Conservation (phyloP, 2,113 vertebrate genomes). For the Bettongia penicillata region DNA sequence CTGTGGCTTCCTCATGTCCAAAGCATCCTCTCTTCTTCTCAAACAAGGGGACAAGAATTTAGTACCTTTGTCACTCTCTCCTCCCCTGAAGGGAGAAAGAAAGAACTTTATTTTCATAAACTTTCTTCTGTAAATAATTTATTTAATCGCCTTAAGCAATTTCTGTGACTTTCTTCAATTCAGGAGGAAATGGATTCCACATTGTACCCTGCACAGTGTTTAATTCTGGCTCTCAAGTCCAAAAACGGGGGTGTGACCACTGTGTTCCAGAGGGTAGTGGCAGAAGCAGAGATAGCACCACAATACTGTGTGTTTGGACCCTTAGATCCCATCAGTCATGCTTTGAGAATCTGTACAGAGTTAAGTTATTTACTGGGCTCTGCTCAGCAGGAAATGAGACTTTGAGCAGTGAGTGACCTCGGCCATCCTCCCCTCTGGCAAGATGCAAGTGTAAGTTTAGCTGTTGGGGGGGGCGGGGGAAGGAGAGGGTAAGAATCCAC, state of each 20-base stretch:
- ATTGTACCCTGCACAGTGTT: neutral
- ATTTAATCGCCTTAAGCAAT: neutral
- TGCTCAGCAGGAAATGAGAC: slow-evolving; percentile 22
- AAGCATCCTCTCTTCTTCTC: neutral
- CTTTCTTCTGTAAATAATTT: neutral
- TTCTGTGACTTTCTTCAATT: neutral
- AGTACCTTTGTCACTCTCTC: neutral
- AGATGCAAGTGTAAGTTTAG: slow-evolving; percentile 46
- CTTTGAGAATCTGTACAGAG: slow-evolving; percentile 26
- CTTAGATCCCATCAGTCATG: neutral
- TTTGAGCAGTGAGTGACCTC: neutral
- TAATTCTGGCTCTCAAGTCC: neutral
- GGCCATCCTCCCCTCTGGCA: slow-evolving; percentile 8
- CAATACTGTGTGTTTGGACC: neutral
- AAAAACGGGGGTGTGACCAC: neutral
- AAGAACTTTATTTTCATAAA: neutral
- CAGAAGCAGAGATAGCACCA: neutral
- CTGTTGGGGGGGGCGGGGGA: neutral
- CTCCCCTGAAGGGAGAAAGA: neutral
- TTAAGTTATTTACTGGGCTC: slow-evolving; percentile 46
- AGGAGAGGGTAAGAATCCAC: slow-evolving; percentile 9
- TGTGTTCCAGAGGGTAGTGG: neutral
- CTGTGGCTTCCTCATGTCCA: neutral
- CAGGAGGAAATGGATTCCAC: neutral
- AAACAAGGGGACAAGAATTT: neutral